Conservation (phyloP, 2,888 invertebrate species). For the Rhagium mordax region DNA sequence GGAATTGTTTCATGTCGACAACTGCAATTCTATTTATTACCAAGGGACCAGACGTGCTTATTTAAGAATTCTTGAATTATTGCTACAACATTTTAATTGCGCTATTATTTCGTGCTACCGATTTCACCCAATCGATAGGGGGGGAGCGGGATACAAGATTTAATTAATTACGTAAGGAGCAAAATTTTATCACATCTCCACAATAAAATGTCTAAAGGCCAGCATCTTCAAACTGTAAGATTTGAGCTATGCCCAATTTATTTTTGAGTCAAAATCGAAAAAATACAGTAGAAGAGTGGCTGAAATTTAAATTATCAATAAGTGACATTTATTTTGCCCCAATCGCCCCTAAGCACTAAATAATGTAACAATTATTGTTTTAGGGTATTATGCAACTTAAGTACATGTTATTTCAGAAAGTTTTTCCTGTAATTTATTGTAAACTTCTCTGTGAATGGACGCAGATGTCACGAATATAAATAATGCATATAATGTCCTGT, state of each 20-base stretch:
- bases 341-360: not conserved
- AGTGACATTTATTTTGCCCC: not conserved
- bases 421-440: conserved; percentile 9
- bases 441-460: not conserved
- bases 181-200: no score
- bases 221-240: no score
- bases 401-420: conserved; percentile 4
- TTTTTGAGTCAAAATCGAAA: no score
- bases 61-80: conserved; percentile 38
- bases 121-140: conserved; percentile 5
- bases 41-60: conserved; percentile 42
- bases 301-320: no score
- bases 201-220: no score
- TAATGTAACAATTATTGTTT: conserved; percentile 13
- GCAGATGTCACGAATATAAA: not conserved
- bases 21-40: conserved; percentile 46
- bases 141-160: not conserved
- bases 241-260: no score
- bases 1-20: conserved; percentile 57
- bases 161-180: not conserved
- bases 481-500: not conserved
- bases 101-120: conserved; percentile 26
- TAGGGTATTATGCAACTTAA: conserved; percentile 6
- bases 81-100: conserved; percentile 30
- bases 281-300: no score